Evolutionary conservation across 2,888 invertebrate genomes (phyloP).

Genomic region (Thysanoteuthis rhombus): DNA sequence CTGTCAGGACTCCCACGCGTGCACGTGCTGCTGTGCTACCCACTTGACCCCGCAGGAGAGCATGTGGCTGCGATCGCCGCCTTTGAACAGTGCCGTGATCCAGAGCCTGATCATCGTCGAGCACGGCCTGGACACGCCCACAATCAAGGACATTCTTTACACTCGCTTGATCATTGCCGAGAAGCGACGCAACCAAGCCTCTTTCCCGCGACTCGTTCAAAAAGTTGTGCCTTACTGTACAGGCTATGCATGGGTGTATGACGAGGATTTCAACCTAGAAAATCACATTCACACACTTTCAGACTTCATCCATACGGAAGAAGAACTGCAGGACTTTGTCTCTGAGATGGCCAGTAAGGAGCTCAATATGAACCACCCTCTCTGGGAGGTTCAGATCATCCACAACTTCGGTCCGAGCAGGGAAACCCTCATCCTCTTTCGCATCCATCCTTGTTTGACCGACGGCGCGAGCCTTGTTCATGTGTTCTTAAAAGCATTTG

Average conservation of each 20-base stretch:
- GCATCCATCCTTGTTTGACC: slow-evolving; percentile 71
- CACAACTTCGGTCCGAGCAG: slow-evolving; percentile 67
- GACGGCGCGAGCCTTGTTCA: slow-evolving; percentile 72
- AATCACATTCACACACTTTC: slow-evolving; percentile 70
- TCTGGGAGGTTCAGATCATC: slow-evolving; percentile 72
- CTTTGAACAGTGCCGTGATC: slow-evolving; percentile 58
- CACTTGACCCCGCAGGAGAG: slow-evolving; percentile 68
- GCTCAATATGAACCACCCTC: slow-evolving; percentile 68
- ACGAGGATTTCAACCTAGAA: slow-evolving; percentile 70
- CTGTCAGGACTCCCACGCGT: slow-evolving; percentile 49
- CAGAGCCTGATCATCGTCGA: slow-evolving; percentile 71
- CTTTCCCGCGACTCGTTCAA: slow-evolving; percentile 70
- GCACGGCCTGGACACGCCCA: slow-evolving; percentile 68
- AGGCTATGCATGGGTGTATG: slow-evolving; percentile 71
- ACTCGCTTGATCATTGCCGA: slow-evolving; percentile 68
- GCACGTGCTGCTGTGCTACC: slow-evolving; percentile 60
- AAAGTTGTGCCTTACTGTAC: slow-evolving; percentile 66
- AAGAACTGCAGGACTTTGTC: slow-evolving; percentile 69
- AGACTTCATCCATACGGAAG: slow-evolving; percentile 59
- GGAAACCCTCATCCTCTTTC: slow-evolving; percentile 69
- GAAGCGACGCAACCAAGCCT: slow-evolving; percentile 61
- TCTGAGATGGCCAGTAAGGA: slow-evolving; percentile 68
- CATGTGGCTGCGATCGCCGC: slow-evolving; percentile 64
- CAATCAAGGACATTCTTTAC: slow-evolving; percentile 69
- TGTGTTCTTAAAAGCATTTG: slow-evolving; percentile 65